These are phyloP conservation scores for Sylvicola cinctus DNA, from an alignment of 2,888 invertebrate species.

Conservation along the genomic window DNA sequence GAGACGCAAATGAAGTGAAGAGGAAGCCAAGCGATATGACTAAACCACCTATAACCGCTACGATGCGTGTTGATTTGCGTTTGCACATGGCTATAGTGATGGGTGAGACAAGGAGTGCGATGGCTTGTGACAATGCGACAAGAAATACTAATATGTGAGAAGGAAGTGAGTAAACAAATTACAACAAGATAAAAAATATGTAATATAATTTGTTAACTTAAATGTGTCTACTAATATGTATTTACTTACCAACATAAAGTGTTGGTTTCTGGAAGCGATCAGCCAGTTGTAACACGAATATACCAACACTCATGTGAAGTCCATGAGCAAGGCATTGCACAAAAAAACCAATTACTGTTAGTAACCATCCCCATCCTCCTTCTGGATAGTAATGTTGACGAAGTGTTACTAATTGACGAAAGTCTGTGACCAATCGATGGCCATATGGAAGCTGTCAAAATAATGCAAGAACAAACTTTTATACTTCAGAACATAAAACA, in stretches of 20 bases:
- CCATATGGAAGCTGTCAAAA: conserved; percentile 4
- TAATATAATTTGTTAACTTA: no score
- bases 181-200: no score
- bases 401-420: conserved; percentile 7
- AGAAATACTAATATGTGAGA: conserved; percentile 52
- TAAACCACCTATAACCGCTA: conserved; percentile 71
- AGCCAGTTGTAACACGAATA: conserved; percentile 23
- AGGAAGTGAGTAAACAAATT: conserved; percentile 5
- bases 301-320: conserved; percentile 38
- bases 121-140: conserved; percentile 57
- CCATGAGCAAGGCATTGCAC: conserved; percentile 57
- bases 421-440: conserved; percentile 6
- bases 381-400: conserved; percentile 61
- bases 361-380: conserved; percentile 74
- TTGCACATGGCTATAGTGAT: conserved; percentile 69
- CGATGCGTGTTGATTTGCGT: conserved; percentile 68
- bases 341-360: conserved; percentile 47
- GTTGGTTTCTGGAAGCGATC: conserved; percentile 2
- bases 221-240: no score
- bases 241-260: conserved; percentile 2
- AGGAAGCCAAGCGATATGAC: conserved; percentile 71
- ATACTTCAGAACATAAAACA: no score
- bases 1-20: conserved; percentile 75
- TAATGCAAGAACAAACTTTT: no score
- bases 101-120: conserved; percentile 61